Conservation (phyloP, 53 echinoderm and acorn worm genomes). For the Patiria pectinifera region DNA sequence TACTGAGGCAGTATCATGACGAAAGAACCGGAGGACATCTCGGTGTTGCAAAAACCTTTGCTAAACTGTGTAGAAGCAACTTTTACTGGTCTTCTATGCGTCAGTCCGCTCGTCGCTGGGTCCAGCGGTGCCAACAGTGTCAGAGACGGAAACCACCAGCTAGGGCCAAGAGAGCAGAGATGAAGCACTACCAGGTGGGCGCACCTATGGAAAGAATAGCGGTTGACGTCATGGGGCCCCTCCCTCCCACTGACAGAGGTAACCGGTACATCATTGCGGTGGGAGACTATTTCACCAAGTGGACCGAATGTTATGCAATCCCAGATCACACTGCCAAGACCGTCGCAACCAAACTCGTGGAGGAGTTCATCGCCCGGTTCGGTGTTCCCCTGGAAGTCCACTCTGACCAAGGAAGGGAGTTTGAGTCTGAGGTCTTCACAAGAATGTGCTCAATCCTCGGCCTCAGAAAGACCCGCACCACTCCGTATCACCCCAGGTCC, state of each 20-base stretch:
- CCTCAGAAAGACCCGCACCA: too few relatives aligned
- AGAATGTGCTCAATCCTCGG: too few relatives aligned
- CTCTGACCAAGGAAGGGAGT: slow-evolving; percentile 3
- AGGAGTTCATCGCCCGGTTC: slow-evolving; percentile 22
- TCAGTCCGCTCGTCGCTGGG: slow-evolving; percentile 33
- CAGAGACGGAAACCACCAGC: background rate
- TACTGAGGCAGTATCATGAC: background rate
- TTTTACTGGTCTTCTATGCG: slow-evolving; percentile 43
- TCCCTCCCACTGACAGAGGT: background rate
- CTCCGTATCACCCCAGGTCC: too few relatives aligned
- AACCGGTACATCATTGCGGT: slow-evolving; percentile 17
- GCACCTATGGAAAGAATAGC: too few relatives aligned
- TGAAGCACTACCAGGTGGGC: background rate
- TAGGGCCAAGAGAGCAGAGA: background rate
- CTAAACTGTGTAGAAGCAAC: slow-evolving; percentile 7
- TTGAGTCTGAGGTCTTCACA: background rate
- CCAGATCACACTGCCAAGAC: slow-evolving; percentile 22
- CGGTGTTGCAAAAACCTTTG: slow-evolving; percentile 35
- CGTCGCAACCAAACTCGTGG: slow-evolving; percentile 17
- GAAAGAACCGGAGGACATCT: slow-evolving; percentile 53
- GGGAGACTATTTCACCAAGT: slow-evolving; percentile 46
- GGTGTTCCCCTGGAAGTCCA: slow-evolving; percentile 33
- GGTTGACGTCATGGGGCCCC: too few relatives aligned
- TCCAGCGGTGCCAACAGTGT: slow-evolving; percentile 17
- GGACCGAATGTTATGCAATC: slow-evolving; percentile 28